Evolutionary conservation across 2,797 vertebrate species (phyloP).

Genomic region (Meriones psammophilus): DNA sequence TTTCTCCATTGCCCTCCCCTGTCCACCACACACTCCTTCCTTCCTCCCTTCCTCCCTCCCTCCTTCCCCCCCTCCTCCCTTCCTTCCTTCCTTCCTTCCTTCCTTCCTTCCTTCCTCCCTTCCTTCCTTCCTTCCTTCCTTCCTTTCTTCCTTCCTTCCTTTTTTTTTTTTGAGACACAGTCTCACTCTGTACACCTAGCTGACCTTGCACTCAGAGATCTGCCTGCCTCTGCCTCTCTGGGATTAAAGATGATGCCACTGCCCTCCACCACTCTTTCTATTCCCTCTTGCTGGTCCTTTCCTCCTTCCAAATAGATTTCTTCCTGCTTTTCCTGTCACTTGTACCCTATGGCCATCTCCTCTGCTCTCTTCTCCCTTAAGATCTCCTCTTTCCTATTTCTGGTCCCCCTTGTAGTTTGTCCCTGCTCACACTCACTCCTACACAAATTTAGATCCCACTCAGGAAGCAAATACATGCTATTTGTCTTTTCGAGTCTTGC

Average conservation of each 20-base stretch:
- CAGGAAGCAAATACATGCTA: neutral
- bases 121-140: too few relatives aligned
- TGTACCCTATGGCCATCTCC: neutral
- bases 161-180: too few relatives aligned
- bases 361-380: neutral
- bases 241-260: too few relatives aligned
- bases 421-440: neutral
- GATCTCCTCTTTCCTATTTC: neutral
- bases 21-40: neutral
- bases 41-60: too few relatives aligned
- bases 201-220: too few relatives aligned
- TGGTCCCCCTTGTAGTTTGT: too few relatives aligned
- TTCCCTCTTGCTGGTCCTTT: neutral
- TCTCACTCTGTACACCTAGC: too few relatives aligned
- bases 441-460: neutral
- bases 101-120: too few relatives aligned
- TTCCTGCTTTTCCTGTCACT: neutral
- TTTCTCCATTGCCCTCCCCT: neutral
- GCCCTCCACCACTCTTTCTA: neutral
- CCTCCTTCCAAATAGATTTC: neutral
- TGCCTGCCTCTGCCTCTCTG: too few relatives aligned
- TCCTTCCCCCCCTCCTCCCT: too few relatives aligned
- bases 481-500: neutral
- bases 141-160: too few relatives aligned
- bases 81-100: too few relatives aligned